Evolutionary conservation across 2,888 invertebrate species (phyloP).

Genomic region (Lepidocyrtoides sp.): DNA sequence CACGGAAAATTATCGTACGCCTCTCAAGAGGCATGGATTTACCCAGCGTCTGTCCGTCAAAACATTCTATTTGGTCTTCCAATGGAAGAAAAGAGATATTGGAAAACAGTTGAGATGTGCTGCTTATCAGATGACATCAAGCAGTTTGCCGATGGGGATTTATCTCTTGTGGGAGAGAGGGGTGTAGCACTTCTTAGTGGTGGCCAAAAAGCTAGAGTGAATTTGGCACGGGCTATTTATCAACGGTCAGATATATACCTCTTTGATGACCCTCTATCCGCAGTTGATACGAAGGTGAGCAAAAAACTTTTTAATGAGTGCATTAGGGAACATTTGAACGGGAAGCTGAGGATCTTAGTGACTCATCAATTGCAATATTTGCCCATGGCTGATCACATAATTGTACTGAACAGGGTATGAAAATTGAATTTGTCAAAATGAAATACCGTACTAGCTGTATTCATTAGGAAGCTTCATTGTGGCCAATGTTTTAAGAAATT

Average conservation of each 20-base stretch:
- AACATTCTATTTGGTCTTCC: constrained; percentile 68
- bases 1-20: constrained; percentile 65
- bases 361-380: constrained; percentile 94
- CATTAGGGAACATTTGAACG: constrained; percentile 86
- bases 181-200: constrained; percentile 90
- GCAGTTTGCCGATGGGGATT: constrained; percentile 89
- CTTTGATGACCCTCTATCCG: constrained; percentile 88
- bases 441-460: too few relatives aligned
- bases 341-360: constrained; percentile 87
- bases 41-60: constrained; percentile 50
- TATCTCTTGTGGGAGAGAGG: constrained; percentile 94
- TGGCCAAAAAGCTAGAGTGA: constrained; percentile 94
- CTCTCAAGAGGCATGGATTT: constrained; percentile 70
- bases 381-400: constrained; percentile 63
- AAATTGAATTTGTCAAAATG: not conserved
- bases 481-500: too few relatives aligned
- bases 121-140: constrained; percentile 57
- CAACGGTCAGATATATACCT: constrained; percentile 87
- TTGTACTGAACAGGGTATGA: constrained; percentile 60
- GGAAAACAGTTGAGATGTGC: constrained; percentile 43
- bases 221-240: constrained; percentile 89
- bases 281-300: constrained; percentile 88
- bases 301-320: constrained; percentile 87
- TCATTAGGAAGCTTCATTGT: too few relatives aligned
- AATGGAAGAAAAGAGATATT: constrained; percentile 58